These are phyloP conservation scores for Embiotoca jacksoni DNA, from an alignment of 2,113 vertebrate genomes.

Conservation along the genomic window DNA sequence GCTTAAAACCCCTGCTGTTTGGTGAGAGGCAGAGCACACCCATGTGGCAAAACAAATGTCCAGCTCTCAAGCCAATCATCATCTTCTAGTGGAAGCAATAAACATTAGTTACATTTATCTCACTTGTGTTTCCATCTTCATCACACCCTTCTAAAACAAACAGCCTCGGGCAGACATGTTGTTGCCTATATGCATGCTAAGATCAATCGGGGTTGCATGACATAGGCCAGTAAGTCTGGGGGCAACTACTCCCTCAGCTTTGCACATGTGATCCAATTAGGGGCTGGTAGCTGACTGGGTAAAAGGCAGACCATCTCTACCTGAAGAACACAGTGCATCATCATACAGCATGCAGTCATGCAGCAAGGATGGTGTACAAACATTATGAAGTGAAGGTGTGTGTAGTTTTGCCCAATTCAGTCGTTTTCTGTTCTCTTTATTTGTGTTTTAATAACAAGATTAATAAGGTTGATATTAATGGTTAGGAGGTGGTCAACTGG, in stretches of 20 bases:
- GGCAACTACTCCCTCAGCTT: not conserved
- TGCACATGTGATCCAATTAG: slow-evolving; percentile 17
- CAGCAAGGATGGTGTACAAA: not conserved
- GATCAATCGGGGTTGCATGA: slow-evolving; percentile 4
- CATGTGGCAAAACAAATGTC: slow-evolving; percentile 12
- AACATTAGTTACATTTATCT: not conserved
- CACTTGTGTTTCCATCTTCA: not conserved
- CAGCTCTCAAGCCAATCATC: not conserved
- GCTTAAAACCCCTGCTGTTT: slow-evolving; percentile 95
- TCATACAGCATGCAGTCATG: not conserved
- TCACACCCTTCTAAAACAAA: not conserved
- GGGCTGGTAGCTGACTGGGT: not conserved
- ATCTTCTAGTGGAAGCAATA: not conserved
- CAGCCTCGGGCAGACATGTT: too few species aligned
- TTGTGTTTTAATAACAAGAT: not conserved
- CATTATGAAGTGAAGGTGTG: not conserved
- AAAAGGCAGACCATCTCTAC: slow-evolving; percentile 17
- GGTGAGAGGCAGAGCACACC: slow-evolving; percentile 83
- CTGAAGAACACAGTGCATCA: not conserved
- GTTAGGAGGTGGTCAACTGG: too few species aligned
- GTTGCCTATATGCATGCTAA: not conserved
- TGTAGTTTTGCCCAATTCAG: too few species aligned
- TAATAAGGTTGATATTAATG: not conserved
- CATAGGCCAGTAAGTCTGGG: slow-evolving; percentile 7
- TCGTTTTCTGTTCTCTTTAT: not conserved